These are phyloP conservation scores for Burhinus oedicnemus DNA, from an alignment of 2,113 vertebrate species.

Conservation along the genomic window DNA sequence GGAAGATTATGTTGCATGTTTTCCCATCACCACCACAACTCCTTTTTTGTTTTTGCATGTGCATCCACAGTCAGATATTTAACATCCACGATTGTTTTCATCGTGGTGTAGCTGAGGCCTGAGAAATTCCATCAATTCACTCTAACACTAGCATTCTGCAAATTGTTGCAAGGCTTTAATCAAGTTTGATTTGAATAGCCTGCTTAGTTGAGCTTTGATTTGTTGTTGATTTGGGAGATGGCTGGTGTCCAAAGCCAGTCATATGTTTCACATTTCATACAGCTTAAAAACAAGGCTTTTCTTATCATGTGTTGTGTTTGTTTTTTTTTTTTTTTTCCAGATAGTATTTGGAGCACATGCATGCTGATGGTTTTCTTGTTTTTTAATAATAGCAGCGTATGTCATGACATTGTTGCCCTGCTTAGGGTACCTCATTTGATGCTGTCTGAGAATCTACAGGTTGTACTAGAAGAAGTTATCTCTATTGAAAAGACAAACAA, in stretches of 20 bases:
- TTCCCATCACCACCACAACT: background rate
- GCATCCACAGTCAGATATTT: background rate
- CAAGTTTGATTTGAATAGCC: background rate
- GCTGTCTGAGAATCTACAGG: background rate
- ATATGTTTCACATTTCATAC: rapidly evolving
- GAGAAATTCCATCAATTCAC: background rate
- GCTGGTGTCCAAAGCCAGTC: background rate
- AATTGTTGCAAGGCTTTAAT: background rate
- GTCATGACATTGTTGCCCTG: background rate
- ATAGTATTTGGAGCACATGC: background rate
- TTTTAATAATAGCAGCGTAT: background rate
- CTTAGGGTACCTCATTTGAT: background rate
- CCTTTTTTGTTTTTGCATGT: background rate
- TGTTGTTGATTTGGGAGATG: background rate
- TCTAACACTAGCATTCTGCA: background rate
- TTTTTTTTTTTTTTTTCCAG: background rate
- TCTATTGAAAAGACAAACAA: background rate
- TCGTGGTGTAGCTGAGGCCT: rapidly evolving
- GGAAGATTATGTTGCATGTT: rapidly evolving
- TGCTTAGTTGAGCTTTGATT: background rate
- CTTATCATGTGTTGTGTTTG: background rate
- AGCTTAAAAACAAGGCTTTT: background rate
- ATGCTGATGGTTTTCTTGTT: background rate
- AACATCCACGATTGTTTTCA: background rate
- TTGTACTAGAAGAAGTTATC: background rate